Evolutionary conservation across 2,113 vertebrate species (phyloP).

Genomic region (Isurus oxyrinchus): DNA sequence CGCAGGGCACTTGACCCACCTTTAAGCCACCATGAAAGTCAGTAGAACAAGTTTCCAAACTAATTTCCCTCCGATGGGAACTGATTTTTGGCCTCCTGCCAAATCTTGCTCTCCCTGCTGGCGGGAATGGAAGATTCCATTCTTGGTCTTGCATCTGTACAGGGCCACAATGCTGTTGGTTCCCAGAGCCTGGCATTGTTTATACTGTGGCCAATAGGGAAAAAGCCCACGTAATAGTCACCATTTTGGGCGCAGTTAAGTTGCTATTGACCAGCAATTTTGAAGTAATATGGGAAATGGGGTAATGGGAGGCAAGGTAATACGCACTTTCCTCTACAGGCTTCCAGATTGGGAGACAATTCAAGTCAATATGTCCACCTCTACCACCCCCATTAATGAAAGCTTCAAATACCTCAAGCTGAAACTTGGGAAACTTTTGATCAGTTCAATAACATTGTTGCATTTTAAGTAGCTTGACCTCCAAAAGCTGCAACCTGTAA

Average conservation of each 20-base stretch:
- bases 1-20: too few relatives aligned
- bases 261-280: not conserved
- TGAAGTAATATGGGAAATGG: not conserved
- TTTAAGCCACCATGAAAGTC: too few relatives aligned
- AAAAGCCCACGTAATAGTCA: not conserved
- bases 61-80: too few relatives aligned
- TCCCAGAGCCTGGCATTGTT: not conserved
- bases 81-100: too few relatives aligned
- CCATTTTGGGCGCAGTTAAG: not conserved
- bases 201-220: not conserved
- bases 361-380: not conserved
- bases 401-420: not conserved
- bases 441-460: not conserved
- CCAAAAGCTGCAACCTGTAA: not conserved
- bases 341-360: not conserved
- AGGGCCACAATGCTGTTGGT: not conserved
- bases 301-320: not conserved
- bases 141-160: not conserved
- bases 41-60: too few relatives aligned
- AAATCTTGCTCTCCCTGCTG: too few relatives aligned
- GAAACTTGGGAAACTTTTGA: not conserved
- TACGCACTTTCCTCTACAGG: not conserved
- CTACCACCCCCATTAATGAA: not conserved
- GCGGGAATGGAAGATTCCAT: too few relatives aligned
- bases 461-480: constrained; percentile 14